phyloP scores from a whole-genome alignment of 1,140 invertebrate genomes.

The Pygmarrhopalites habei region DNA sequence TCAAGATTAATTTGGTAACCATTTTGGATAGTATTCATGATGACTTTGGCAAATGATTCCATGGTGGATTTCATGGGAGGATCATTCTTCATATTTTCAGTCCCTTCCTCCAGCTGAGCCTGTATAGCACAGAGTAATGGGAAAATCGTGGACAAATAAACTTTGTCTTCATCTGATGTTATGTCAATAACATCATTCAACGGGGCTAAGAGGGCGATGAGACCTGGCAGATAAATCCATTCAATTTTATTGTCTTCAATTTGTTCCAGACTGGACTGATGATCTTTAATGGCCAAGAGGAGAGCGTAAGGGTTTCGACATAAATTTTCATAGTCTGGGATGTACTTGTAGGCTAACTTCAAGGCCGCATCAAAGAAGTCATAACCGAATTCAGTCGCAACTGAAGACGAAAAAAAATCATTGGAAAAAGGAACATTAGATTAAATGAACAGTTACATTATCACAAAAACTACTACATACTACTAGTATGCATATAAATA shows the following conservation, averaged over 20 bases:
- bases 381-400: background rate
- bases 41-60: background rate
- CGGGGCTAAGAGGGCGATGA: background rate
- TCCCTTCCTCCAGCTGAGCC: background rate
- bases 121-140: background rate
- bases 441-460: too few species aligned
- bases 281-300: background rate
- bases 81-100: background rate
- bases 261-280: background rate
- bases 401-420: too few species aligned
- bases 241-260: background rate
- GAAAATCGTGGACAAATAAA: background rate
- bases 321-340: background rate
- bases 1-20: constrained; percentile 7
- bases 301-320: constrained; percentile 9
- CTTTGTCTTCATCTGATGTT: background rate
- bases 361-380: background rate
- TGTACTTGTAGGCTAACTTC: background rate
- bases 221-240: background rate
- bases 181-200: constrained; percentile 13
- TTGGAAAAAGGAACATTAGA: too few species aligned
- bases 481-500: too few species aligned
- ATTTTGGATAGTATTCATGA: constrained; percentile 2
- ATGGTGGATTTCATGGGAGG: background rate
- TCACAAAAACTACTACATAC: too few species aligned